phyloP scores from a whole-genome alignment of 1,140 invertebrate genomes.

The Colletes gigas region DNA sequence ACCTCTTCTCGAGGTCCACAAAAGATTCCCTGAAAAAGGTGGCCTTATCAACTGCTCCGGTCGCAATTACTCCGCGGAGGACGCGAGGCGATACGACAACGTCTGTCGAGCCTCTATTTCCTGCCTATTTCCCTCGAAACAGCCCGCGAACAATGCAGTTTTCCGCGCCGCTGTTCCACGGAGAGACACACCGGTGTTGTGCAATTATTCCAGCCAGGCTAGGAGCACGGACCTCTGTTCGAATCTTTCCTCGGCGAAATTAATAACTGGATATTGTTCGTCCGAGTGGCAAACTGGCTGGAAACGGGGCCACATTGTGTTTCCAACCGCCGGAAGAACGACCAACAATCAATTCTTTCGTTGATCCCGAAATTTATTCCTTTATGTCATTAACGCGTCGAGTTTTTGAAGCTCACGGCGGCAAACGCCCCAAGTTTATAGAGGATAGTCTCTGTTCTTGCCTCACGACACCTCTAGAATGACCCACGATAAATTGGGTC shows the following conservation, averaged over 20 bases:
- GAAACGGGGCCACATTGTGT: neutral
- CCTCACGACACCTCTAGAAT: no score
- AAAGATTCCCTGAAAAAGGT: neutral
- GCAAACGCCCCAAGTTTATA: no score
- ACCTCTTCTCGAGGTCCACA: neutral
- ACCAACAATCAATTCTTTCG: no score
- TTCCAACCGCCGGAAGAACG: no score
- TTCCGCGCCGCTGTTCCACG: neutral
- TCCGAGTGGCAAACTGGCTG: neutral
- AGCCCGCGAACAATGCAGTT: conserved; percentile 6
- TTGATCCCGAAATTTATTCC: no score
- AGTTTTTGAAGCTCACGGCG: no score
- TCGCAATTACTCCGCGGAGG: conserved; percentile 44
- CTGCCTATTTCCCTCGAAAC: neutral
- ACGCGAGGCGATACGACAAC: neutral
- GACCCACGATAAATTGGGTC: no score
- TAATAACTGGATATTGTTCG: neutral
- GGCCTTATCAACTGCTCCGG: conserved; percentile 32
- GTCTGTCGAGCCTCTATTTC: neutral
- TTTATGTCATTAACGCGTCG: no score
- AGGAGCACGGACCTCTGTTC: neutral
- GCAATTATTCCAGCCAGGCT: conserved; percentile 34
- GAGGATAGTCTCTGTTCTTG: no score
- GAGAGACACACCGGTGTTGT: neutral
- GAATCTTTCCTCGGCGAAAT: neutral